Base-by-base conservation (phyloP, 2,797 vertebrate genomes). In the Apodemus agrarius region DNA sequence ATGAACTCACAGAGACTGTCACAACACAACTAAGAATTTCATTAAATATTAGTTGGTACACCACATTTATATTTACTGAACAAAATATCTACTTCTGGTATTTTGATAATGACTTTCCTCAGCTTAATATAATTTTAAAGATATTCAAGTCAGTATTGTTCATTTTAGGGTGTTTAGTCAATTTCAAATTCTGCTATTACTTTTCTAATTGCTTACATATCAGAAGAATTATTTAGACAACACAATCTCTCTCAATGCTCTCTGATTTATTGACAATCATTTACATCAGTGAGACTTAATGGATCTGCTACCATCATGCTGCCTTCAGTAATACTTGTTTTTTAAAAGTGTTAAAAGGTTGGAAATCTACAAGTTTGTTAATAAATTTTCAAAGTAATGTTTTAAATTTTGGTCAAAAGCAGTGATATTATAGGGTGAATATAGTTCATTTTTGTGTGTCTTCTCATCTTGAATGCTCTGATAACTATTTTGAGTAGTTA, bases 261-360 rank as follows among this genome's bases (percentile, higher is more conserved):
- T 92, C 54, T 88, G 76, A 95, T 93, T 94, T 87, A 72, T 72
- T 46, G 40, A 81, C n/a, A 69, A 81, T 94, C 67, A 34, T 78
- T 90, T 76, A 75, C 84, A 89, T 93, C 61, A 94, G 40, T 95
- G 80, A 84, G 46, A 49, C 46, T 49, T 34, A 63, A 78, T 78
- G 65, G 7, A 1, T 91, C 31, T 84, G 22, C n/a, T 93, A 78
- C 22, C 29, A 72, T 57, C 49, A 84, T 91, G 49, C 8, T 59
- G 83, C 86, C 94, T 97, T 83, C 22, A 57, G 1, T 96, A 93
- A 90, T 89, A 13, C 10, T 93, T 93, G 65, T 67, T 91, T 93
- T 93, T 84, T 40, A 96, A 97, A 95, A 93, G 9, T 88, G n/a
- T 88, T 96, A 95, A 96, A 82, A 26, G 92, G 37, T 94, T 76